A percentile compares a stretch with the other conserved stretches of the same genome.
Conservation (phyloP, 1,140 invertebrate species). For the Zaprionus nigranus region DNA sequence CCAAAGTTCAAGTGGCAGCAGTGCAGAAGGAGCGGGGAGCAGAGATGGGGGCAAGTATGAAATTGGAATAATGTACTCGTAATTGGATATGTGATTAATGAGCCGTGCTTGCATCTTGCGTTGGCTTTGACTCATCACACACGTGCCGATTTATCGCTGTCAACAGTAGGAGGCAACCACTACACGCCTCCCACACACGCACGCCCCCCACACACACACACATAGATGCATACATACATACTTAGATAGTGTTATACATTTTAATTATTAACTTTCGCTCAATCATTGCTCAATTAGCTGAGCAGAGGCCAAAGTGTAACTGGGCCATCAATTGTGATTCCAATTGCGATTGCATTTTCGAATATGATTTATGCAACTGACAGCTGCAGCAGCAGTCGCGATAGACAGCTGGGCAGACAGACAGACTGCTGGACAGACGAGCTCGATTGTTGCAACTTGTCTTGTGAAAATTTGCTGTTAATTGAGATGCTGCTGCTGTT, state of each 20-base stretch:
- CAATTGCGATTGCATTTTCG: conserved; percentile 28
- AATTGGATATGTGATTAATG: conserved; percentile 80
- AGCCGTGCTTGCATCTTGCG: conserved; percentile 63
- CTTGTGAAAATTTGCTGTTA: conserved; percentile 61
- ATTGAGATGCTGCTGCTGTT: conserved; percentile 47
- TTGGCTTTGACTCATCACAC: conserved; percentile 76
- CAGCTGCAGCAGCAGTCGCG: conserved; percentile 11
- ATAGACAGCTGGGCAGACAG: background rate
- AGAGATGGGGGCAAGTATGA: conserved; percentile 26
- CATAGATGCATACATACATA: background rate
- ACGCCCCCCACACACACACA: conserved; percentile 18
- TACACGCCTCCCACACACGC: conserved; percentile 26
- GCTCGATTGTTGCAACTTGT: conserved; percentile 38
- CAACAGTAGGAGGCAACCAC: conserved; percentile 57
- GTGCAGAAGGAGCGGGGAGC: background rate
- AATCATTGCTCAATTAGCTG: conserved; percentile 70
- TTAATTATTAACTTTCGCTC: conserved; percentile 60
- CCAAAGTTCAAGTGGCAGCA: background rate
- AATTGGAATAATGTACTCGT: conserved; percentile 78
- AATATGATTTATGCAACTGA: conserved; percentile 32
- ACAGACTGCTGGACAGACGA: background rate
- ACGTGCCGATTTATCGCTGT: conserved; percentile 75
- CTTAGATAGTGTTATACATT: conserved; percentile 1
- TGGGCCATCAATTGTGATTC: conserved; percentile 30
- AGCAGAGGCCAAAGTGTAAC: conserved; percentile 28